phyloP scores from a whole-genome alignment of 1,140 invertebrate genomes.

The Aphidius ervi region DNA sequence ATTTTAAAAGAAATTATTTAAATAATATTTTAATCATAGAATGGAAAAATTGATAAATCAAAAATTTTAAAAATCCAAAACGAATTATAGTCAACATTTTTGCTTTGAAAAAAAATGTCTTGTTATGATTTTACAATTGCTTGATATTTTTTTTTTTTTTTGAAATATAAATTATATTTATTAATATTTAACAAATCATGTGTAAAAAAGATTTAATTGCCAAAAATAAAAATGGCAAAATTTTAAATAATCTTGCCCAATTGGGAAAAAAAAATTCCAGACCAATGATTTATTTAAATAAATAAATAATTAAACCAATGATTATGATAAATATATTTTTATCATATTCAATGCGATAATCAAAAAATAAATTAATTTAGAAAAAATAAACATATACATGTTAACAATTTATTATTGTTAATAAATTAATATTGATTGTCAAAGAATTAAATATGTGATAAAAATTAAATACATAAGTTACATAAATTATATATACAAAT shows the following conservation, averaged over 20 bases:
- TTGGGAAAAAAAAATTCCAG: no score
- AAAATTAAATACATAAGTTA: conserved; percentile 31
- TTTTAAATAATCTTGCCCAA: not conserved
- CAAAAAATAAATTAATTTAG: conserved; percentile 18
- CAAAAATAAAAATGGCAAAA: conserved; percentile 8
- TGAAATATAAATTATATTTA: not conserved
- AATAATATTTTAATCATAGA: not conserved
- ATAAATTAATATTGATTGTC: conserved; percentile 42
- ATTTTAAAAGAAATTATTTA: no score
- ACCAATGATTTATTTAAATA: conserved; percentile 5
- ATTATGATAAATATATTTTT: conserved; percentile 7
- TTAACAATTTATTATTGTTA: conserved; percentile 43
- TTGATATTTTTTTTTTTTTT: not conserved
- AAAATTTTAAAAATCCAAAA: no score
- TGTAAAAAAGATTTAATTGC: no score
- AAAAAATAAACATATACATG: conserved; percentile 24
- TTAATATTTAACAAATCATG: not conserved
- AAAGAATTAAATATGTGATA: conserved; percentile 43
- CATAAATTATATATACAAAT: conserved; percentile 27
- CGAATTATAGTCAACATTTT: not conserved
- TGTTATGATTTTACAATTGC: not conserved
- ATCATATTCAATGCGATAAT: conserved; percentile 19
- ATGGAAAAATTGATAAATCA: not conserved
- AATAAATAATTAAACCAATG: no score
- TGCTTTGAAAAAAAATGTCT: not conserved